A percentile compares a stretch with the other conserved stretches of the same genome.
Evolutionary conservation across 2,888 invertebrate genomes (phyloP).

Genomic region (Eupithecia exiguata): DNA sequence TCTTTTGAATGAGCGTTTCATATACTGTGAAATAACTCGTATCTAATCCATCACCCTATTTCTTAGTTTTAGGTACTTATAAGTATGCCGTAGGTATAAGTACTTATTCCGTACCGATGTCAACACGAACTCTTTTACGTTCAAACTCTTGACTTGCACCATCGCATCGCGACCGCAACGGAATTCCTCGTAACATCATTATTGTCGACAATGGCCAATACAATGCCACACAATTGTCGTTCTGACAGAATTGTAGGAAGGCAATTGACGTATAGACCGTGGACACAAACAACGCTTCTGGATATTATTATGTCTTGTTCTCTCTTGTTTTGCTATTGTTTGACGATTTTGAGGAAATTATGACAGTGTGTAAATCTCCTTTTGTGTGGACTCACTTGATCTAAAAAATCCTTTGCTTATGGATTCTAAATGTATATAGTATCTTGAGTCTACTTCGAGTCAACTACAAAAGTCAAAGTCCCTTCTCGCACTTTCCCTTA

Average conservation of each 20-base stretch:
- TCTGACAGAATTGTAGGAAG: conserved; percentile 25
- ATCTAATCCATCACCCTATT: background rate
- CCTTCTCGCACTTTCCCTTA: background rate
- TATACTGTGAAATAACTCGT: background rate
- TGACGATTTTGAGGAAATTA: background rate
- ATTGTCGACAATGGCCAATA: conserved; percentile 44
- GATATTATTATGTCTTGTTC: background rate
- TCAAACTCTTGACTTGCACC: conserved; percentile 12
- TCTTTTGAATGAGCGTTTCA: background rate
- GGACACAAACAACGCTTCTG: conserved; percentile 4
- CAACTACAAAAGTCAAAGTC: background rate
- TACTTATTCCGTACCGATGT: background rate
- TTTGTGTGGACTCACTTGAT: background rate
- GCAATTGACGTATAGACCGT: conserved; percentile 12
- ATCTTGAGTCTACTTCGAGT: background rate
- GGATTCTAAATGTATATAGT: background rate
- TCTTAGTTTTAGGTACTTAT: no score
- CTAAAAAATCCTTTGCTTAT: background rate
- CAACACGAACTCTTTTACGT: background rate
- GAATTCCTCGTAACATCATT: conserved; percentile 61
- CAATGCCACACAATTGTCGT: conserved; percentile 27
- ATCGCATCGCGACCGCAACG: conserved; percentile 51
- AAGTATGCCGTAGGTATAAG: no score
- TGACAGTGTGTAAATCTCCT: background rate
- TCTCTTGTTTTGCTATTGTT: background rate